A percentile compares a stretch with the other conserved stretches of the same genome.
Evolutionary conservation across 2,797 vertebrate species (phyloP).

Genomic region (Chaenodraco wilsoni): DNA sequence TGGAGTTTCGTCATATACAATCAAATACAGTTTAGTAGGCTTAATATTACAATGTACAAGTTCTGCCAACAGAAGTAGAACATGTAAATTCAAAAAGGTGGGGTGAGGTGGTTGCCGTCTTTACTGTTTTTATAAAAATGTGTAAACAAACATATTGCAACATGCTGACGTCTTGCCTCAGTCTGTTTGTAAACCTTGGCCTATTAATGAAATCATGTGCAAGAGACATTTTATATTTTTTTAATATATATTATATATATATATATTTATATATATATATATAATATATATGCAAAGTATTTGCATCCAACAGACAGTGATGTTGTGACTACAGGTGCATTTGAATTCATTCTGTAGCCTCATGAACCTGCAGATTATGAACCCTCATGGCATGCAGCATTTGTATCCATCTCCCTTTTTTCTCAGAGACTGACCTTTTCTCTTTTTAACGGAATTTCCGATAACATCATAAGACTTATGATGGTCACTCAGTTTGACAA

Average conservation of each 20-base stretch:
- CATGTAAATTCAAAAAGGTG: too few relatives aligned
- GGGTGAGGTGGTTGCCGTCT: too few relatives aligned
- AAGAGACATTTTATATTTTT: not conserved
- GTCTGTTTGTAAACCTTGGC: not conserved
- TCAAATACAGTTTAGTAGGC: too few relatives aligned
- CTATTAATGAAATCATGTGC: conserved; percentile 6
- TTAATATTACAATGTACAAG: too few relatives aligned
- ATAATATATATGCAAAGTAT: too few relatives aligned
- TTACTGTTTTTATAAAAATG: not conserved
- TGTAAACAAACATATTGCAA: not conserved
- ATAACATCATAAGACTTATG: not conserved
- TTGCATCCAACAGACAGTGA: not conserved
- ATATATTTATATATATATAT: too few relatives aligned
- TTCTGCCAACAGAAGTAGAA: too few relatives aligned
- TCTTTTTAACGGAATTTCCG: not conserved
- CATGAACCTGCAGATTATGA: not conserved
- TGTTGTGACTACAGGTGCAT: conserved; percentile 1
- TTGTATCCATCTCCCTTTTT: not conserved
- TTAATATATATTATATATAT: too few relatives aligned
- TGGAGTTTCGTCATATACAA: too few relatives aligned
- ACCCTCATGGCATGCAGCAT: not conserved
- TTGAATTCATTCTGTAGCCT: not conserved
- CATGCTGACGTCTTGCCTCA: not conserved
- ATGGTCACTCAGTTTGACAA: not conserved
- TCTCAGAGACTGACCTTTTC: not conserved